Conservation (phyloP, 1,140 invertebrate species). For the Zophobas atratus region DNA sequence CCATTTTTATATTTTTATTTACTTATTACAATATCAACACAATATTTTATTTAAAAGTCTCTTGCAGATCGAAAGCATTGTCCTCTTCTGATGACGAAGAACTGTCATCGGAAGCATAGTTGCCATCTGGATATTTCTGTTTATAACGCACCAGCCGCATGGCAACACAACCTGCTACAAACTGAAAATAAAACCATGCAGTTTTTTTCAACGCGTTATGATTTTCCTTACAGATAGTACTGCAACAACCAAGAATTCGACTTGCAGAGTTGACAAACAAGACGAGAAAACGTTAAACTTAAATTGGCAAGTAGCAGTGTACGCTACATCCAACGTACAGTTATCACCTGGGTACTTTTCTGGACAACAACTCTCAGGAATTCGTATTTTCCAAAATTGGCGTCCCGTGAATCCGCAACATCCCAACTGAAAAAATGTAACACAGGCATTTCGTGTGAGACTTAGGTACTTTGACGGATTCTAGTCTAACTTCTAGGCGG, state of each 20-base stretch:
- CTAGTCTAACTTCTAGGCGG: too few species aligned
- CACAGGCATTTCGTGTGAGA: too few species aligned
- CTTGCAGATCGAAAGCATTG: too few species aligned
- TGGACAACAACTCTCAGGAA: not conserved
- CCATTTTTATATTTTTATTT: too few species aligned
- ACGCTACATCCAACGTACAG: not conserved
- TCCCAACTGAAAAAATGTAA: not conserved
- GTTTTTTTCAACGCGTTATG: not conserved
- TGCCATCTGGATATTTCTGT: too few species aligned
- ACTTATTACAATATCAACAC: too few species aligned
- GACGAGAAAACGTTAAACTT: not conserved
- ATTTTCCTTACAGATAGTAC: not conserved
- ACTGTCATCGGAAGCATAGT: not conserved
- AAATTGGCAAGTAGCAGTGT: not conserved
- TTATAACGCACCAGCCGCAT: too few species aligned
- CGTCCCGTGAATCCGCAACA: not conserved
- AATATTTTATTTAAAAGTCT: too few species aligned
- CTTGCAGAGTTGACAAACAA: not conserved
- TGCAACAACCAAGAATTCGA: not conserved
- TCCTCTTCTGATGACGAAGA: not conserved
- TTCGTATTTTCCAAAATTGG: not conserved
- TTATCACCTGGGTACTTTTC: not conserved
- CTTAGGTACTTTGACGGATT: too few species aligned
- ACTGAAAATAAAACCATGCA: not conserved
- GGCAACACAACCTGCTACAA: too few species aligned